Conservation (phyloP, 2,888 invertebrate genomes). For the Perizoma affinitatum region DNA sequence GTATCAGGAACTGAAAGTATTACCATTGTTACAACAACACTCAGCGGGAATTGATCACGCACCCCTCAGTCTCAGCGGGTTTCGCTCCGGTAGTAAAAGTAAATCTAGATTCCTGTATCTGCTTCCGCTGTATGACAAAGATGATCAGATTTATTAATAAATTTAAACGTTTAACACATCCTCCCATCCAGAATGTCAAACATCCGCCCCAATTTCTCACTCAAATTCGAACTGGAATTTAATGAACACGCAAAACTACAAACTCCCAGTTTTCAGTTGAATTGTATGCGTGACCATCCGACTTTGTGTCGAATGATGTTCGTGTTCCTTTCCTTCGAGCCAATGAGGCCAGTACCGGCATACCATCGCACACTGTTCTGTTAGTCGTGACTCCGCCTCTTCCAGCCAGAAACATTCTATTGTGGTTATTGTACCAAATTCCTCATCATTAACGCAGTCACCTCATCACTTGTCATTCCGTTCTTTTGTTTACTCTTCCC, state of each 20-base stretch:
- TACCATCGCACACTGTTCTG: slow-evolving; percentile 49
- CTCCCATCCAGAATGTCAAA: slow-evolving; percentile 27
- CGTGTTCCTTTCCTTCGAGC: slow-evolving; percentile 38
- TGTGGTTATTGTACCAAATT: slow-evolving; percentile 81
- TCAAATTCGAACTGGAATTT: slow-evolving; percentile 42
- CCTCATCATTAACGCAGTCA: slow-evolving; percentile 73
- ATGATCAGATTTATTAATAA: slow-evolving; percentile 26
- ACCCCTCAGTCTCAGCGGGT: too few species aligned
- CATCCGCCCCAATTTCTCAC: slow-evolving; percentile 36
- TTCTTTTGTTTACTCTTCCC: slow-evolving; percentile 62
- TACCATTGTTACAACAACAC: too few species aligned
- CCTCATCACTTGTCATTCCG: slow-evolving; percentile 60
- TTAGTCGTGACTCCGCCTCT: slow-evolving; percentile 69
- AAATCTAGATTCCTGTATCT: too few species aligned
- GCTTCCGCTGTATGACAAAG: too few species aligned
- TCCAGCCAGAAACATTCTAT: slow-evolving; percentile 77
- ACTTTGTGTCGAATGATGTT: slow-evolving; percentile 60
- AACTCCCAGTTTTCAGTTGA: slow-evolving; percentile 53
- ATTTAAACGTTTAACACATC: too few species aligned
- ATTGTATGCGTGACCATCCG: slow-evolving; percentile 60
- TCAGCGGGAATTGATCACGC: too few species aligned
- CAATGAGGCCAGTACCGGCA: slow-evolving; percentile 58
- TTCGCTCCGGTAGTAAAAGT: too few species aligned
- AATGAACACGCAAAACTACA: slow-evolving; percentile 48
- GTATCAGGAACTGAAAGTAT: too few species aligned